phyloP scores from a whole-genome alignment of 2,888 invertebrate species.

The Amblyjoppa fuscipennis region DNA sequence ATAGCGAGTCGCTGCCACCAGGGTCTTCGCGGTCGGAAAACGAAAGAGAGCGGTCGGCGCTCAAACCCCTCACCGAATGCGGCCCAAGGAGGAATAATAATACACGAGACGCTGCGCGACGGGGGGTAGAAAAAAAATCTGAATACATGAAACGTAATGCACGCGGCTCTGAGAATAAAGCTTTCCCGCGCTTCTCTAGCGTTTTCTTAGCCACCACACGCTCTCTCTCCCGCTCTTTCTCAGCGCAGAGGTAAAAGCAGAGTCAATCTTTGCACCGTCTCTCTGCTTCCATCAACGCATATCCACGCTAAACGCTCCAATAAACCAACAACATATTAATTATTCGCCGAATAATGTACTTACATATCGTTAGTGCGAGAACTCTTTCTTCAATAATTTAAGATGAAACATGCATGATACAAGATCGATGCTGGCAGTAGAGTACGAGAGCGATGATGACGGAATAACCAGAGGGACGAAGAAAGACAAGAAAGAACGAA shows the following conservation, averaged over 20 bases:
- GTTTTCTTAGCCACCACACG: slow-evolving; percentile 14
- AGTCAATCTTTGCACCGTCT: slow-evolving; percentile 22
- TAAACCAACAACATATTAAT: slow-evolving; percentile 16
- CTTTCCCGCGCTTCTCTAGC: slow-evolving; percentile 60
- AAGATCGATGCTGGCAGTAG: slow-evolving; percentile 54
- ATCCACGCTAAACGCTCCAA: background rate
- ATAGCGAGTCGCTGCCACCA: slow-evolving; percentile 77
- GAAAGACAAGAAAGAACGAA: slow-evolving; percentile 66
- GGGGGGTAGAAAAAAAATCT: slow-evolving; percentile 79
- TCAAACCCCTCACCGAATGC: slow-evolving; percentile 72
- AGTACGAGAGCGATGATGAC: slow-evolving; percentile 24
- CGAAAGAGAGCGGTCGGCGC: slow-evolving; percentile 67
- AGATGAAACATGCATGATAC: slow-evolving; percentile 65
- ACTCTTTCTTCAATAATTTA: slow-evolving; percentile 51
- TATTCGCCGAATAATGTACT: background rate
- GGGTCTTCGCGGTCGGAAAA: slow-evolving; percentile 66
- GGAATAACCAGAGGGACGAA: slow-evolving; percentile 70
- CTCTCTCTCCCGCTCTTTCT: background rate
- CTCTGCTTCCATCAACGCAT: background rate
- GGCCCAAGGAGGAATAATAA: slow-evolving; percentile 81
- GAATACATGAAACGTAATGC: slow-evolving; percentile 84
- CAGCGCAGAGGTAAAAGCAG: slow-evolving; percentile 12
- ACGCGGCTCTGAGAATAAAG: slow-evolving; percentile 63
- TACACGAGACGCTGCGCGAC: slow-evolving; percentile 75
- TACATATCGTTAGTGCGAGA: background rate